phyloP scores from a whole-genome alignment of 1,140 invertebrate genomes.

The Aphelenchoides fujianensis region DNA sequence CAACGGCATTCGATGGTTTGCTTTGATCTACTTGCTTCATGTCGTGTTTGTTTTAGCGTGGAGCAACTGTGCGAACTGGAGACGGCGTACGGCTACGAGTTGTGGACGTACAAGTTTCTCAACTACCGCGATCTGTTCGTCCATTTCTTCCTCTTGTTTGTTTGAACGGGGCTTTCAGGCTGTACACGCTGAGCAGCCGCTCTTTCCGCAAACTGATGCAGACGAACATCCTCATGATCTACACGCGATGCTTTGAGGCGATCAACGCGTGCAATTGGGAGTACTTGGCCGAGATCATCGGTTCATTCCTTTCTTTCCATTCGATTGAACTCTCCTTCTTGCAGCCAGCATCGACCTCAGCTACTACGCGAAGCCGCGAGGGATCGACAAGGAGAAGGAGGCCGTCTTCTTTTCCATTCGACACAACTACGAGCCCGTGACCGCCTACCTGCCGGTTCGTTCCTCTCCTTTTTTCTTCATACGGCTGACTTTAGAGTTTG shows the following conservation, averaged over 20 bases:
- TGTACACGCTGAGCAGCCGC: no score
- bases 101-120: conserved; percentile 1
- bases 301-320: not conserved
- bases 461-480: not conserved
- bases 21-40: not conserved
- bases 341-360: not conserved
- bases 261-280: conserved; percentile 1
- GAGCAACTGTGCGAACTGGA: not conserved
- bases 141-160: no score
- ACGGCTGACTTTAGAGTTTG: not conserved
- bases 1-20: not conserved
- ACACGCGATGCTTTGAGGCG: not conserved
- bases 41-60: not conserved
- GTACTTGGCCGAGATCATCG: not conserved
- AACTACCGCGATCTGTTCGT: not conserved
- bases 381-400: not conserved
- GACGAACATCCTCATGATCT: no score
- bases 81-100: not conserved
- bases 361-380: not conserved
- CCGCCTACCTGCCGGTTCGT: not conserved
- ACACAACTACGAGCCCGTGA: not conserved
- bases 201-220: not conserved
- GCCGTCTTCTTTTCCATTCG: not conserved
- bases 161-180: no score
- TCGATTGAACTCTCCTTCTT: not conserved